These are phyloP conservation scores for Phacellophora camtschatica DNA, from an alignment of 30 jellyfish, hydroid and myxozoan species.

Conservation along the genomic window DNA sequence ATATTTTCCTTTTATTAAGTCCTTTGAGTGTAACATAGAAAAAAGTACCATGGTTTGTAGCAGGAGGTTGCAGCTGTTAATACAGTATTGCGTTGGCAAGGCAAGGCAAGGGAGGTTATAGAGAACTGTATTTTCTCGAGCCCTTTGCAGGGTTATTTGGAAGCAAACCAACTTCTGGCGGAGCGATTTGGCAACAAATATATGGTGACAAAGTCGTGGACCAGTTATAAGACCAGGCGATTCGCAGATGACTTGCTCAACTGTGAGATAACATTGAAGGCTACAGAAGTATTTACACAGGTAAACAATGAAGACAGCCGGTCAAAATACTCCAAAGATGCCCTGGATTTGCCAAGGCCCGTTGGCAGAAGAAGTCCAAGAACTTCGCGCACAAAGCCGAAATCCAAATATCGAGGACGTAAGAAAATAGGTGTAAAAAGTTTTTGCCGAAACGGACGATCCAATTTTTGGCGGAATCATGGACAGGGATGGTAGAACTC, in stretches of 20 bases:
- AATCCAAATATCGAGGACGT: slow-evolving; percentile 33
- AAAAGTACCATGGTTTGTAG: slow-evolving; percentile 20
- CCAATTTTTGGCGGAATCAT: slow-evolving; percentile 37
- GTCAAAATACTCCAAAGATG: background rate
- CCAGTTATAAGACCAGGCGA: slow-evolving; percentile 40
- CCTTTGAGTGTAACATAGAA: slow-evolving; percentile 46
- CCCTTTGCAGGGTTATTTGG: slow-evolving; percentile 40
- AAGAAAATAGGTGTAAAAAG: background rate
- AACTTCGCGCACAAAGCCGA: background rate
- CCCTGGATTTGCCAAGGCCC: slow-evolving; percentile 22
- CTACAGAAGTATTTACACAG: slow-evolving; percentile 15
- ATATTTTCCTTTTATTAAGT: slow-evolving; percentile 19
- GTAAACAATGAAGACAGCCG: background rate
- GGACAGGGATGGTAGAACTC: background rate
- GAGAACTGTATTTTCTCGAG: slow-evolving; percentile 45
- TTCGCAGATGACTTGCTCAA: slow-evolving; percentile 40
- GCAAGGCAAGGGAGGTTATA: slow-evolving; percentile 54
- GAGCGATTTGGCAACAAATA: slow-evolving; percentile 23
- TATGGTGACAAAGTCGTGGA: slow-evolving; percentile 44
- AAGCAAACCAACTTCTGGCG: slow-evolving; percentile 40
- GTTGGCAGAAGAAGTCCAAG: slow-evolving; percentile 24
- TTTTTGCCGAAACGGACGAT: slow-evolving; percentile 12
- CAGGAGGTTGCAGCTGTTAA: slow-evolving; percentile 44
- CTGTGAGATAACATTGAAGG: slow-evolving; percentile 39
- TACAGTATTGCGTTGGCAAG: slow-evolving; percentile 50